Evolutionary conservation across 2,113 vertebrate species (phyloP).

Genomic region (Nettapus auritus): DNA sequence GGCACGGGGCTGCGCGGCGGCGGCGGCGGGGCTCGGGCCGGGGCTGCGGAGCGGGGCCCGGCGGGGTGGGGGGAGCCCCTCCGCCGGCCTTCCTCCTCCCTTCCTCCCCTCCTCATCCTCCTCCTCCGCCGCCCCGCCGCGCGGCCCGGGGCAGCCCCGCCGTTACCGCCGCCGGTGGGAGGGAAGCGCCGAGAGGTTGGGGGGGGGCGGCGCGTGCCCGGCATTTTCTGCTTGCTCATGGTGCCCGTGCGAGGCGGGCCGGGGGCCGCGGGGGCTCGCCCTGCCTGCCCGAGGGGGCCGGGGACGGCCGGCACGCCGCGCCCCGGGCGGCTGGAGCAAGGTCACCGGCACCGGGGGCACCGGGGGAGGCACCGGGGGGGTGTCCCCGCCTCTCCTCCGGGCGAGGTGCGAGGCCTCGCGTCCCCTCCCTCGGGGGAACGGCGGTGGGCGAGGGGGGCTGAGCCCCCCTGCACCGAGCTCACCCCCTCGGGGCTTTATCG

Average conservation of each 20-base stretch:
- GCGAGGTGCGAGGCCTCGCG: background rate
- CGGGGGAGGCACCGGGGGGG: background rate
- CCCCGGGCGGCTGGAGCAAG: conserved; percentile 59
- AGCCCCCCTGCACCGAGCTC: background rate
- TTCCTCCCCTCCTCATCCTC: no score
- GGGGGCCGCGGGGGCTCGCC: conserved; percentile 32
- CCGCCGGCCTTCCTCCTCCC: no score
- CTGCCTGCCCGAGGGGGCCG: background rate
- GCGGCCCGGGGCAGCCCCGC: background rate
- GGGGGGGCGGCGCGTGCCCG: conserved; percentile 73
- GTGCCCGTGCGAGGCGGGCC: conserved; percentile 63
- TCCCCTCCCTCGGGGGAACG: background rate
- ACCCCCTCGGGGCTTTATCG: background rate
- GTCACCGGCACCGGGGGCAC: conserved; percentile 55
- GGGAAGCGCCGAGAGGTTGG: background rate
- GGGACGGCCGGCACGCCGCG: background rate
- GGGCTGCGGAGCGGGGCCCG: background rate
- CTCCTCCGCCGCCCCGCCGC: background rate
- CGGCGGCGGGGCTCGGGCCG: background rate
- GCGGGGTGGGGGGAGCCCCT: background rate
- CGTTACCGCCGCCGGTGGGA: no score
- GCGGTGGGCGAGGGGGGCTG: background rate
- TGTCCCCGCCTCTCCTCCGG: background rate
- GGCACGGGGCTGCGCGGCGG: background rate
- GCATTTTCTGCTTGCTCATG: conserved; percentile 85